These are phyloP conservation scores for Leptinotarsa undecemlineata DNA, from an alignment of 1,140 invertebrate genomes.

Conservation along the genomic window DNA sequence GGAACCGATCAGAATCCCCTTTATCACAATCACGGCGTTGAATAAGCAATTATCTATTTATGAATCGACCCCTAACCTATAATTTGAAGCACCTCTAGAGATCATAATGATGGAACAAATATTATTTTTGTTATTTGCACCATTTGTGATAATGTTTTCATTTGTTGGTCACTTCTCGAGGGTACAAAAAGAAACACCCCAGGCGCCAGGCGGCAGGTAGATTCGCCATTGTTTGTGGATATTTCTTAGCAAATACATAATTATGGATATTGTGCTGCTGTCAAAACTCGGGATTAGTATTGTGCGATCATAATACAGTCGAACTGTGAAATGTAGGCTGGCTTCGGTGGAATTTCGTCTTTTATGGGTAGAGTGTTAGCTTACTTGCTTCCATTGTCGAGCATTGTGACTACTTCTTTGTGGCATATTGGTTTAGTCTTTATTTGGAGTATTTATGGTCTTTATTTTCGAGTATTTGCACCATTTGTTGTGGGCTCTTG, in stretches of 20 bases:
- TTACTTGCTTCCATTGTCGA: constrained; percentile 22
- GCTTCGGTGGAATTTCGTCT: constrained; percentile 29
- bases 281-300: constrained; percentile 46
- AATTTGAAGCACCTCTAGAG: constrained; percentile 8
- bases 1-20: not conserved
- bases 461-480: constrained; percentile 19
- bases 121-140: constrained; percentile 26
- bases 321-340: constrained; percentile 39
- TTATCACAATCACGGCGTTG: not conserved
- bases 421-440: constrained; percentile 40
- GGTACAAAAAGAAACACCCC: constrained; percentile 11
- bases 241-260: constrained; percentile 40
- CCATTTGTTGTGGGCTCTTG: constrained; percentile 15
- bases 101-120: constrained; percentile 10
- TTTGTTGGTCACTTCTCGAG: constrained; percentile 13
- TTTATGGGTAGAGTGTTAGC: constrained; percentile 25
- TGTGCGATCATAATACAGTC: constrained; percentile 30
- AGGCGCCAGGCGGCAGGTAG: constrained; percentile 34
- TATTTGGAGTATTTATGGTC: constrained; percentile 34
- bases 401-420: constrained; percentile 41
- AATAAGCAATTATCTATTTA: constrained; percentile 18
- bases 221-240: constrained; percentile 36
- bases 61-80: constrained; percentile 11
- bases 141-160: constrained; percentile 25
- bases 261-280: constrained; percentile 43